Evolutionary conservation across 2,113 vertebrate species (phyloP).

Genomic region (Hydrochoerus hydrochaeris): DNA sequence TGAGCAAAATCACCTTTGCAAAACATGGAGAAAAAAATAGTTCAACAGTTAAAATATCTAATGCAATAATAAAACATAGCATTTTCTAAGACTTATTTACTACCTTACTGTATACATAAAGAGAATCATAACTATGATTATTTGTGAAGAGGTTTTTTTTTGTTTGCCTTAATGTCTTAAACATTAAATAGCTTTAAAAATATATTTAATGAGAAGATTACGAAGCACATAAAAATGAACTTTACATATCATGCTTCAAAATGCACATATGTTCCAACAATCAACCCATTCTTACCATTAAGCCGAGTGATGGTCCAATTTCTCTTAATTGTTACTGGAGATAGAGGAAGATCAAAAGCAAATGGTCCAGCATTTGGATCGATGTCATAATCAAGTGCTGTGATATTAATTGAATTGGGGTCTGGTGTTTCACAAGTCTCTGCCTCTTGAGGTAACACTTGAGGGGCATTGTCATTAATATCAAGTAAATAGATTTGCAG

Average conservation of each 20-base stretch:
- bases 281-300: conserved; percentile 88
- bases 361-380: conserved; percentile 97
- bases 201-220: conserved; percentile 56
- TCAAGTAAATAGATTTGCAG: conserved; percentile 96
- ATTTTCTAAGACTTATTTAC: background rate
- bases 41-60: background rate
- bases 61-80: fast-evolving
- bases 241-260: conserved; percentile 38
- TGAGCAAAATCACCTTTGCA: conserved; percentile 94
- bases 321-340: conserved; percentile 91
- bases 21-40: background rate
- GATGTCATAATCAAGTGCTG: conserved; percentile 95
- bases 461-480: conserved; percentile 98
- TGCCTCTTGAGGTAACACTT: conserved; percentile 94
- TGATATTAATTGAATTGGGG: conserved; percentile 97
- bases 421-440: conserved; percentile 96
- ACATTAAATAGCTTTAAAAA: conserved; percentile 55
- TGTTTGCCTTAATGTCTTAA: background rate
- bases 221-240: conserved; percentile 56
- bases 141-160: background rate
- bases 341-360: conserved; percentile 94
- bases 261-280: conserved; percentile 38
- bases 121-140: background rate
- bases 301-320: conserved; percentile 98
- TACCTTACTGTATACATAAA: background rate